phyloP scores from a whole-genome alignment of 2,113 vertebrate species.

The Muntiacus muntjak region DNA sequence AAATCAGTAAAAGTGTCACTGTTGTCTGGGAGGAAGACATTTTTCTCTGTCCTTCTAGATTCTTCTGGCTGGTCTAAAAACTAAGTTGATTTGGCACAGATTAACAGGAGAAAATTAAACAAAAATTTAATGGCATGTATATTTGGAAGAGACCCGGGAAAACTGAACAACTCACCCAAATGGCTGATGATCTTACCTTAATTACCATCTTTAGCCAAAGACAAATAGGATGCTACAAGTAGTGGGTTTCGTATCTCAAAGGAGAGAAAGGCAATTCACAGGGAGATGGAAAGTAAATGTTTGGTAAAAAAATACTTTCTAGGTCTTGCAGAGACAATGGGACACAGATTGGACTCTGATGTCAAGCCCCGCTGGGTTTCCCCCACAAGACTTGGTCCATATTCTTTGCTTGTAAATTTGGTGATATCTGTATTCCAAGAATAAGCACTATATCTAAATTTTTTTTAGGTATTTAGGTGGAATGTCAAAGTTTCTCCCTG shows the following conservation, averaged over 20 bases:
- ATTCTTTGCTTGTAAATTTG: background rate
- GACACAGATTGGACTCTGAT: background rate
- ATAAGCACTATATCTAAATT: background rate
- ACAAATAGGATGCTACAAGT: background rate
- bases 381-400: background rate
- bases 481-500: background rate
- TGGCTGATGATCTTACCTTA: background rate
- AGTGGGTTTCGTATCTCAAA: background rate
- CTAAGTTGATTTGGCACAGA: background rate
- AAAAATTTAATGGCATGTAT: background rate
- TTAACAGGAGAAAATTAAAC: background rate
- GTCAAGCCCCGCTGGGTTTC: background rate
- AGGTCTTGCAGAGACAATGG: background rate
- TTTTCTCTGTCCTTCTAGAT: background rate
- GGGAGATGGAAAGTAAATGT: background rate
- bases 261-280: background rate
- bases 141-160: background rate
- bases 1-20: background rate
- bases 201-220: background rate
- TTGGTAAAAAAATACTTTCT: background rate
- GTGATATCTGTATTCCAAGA: background rate
- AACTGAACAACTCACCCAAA: background rate
- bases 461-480: background rate
- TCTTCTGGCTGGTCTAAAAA: background rate
- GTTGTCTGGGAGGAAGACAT: background rate